phyloP scores from a whole-genome alignment of 1,140 invertebrate species.

The Drosophila ananassae region DNA sequence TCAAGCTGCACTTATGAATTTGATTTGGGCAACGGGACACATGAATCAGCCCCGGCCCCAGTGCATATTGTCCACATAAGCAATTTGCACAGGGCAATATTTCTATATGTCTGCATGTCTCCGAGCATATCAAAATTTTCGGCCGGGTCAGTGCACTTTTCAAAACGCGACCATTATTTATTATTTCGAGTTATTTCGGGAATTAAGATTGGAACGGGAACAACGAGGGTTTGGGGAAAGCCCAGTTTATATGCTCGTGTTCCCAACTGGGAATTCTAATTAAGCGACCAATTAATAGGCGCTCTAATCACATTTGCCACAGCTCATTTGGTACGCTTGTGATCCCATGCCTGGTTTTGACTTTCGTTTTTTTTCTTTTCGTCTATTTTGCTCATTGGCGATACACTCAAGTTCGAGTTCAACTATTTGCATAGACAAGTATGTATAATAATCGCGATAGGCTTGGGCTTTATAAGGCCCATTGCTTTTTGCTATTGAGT shows the following conservation, averaged over 20 bases:
- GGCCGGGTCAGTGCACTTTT: constrained; percentile 67
- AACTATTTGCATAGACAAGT: constrained; percentile 40
- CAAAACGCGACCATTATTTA: constrained; percentile 73
- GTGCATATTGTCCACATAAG: constrained; percentile 31
- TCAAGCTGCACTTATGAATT: constrained; percentile 64
- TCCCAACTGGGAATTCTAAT: constrained; percentile 54
- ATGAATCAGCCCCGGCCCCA: constrained; percentile 49
- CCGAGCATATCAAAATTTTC: constrained; percentile 51
- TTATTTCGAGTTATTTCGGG: constrained; percentile 31
- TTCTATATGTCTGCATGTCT: constrained; percentile 13
- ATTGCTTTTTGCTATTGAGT: background rate
- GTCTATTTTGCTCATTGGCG: constrained; percentile 26
- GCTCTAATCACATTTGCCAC: constrained; percentile 73
- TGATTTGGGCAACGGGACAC: constrained; percentile 62
- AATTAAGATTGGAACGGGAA: constrained; percentile 9
- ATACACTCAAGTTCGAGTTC: constrained; percentile 65
- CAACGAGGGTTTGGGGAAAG: constrained; percentile 19
- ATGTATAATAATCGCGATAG: constrained; percentile 5
- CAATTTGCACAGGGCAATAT: constrained; percentile 22
- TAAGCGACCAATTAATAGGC: constrained; percentile 73
- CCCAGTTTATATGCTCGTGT: constrained; percentile 16
- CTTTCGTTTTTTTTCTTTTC: constrained; percentile 7
- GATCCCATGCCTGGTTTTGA: constrained; percentile 4
- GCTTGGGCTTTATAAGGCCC: background rate
- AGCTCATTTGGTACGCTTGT: constrained; percentile 67